These are phyloP conservation scores for Antrozous pallidus DNA, from an alignment of 2,797 vertebrate genomes.

Conservation along the genomic window DNA sequence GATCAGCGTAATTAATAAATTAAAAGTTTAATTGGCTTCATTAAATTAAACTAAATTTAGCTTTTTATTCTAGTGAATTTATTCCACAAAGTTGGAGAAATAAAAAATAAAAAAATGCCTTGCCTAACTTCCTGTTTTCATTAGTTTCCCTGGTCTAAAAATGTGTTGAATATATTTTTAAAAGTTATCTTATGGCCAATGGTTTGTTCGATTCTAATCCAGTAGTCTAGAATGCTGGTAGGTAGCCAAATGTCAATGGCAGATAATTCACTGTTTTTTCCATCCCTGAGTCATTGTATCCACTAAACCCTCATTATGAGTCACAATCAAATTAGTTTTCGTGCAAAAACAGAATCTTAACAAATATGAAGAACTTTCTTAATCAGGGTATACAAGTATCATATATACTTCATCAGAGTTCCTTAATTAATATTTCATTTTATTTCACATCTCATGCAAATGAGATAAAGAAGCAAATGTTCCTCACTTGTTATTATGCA, in stretches of 20 bases:
- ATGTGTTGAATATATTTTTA: constrained; percentile 2
- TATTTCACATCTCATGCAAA: constrained; percentile 45
- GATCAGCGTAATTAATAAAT: not conserved
- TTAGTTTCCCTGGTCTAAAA: constrained; percentile 8
- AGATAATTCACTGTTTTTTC: not conserved
- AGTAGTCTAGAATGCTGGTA: not conserved
- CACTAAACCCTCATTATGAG: constrained; percentile 9
- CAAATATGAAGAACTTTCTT: constrained; percentile 34
- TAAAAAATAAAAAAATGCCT: not conserved
- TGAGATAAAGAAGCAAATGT: constrained; percentile 51
- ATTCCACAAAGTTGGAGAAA: not conserved
- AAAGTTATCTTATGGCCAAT: not conserved
- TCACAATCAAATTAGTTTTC: constrained; percentile 35
- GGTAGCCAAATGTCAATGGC: not conserved
- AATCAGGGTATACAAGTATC: constrained; percentile 17
- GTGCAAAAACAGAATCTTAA: not conserved
- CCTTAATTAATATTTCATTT: constrained; percentile 49
- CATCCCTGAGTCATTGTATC: not conserved
- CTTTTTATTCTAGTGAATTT: constrained; percentile 20
- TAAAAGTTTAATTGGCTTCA: constrained; percentile 15
- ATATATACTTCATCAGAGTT: constrained; percentile 47
- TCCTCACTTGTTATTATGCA: constrained; percentile 8
- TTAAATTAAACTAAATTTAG: constrained; percentile 10
- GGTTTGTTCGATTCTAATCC: not conserved
- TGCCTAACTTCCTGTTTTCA: not conserved